phyloP scores from a whole-genome alignment of 2,888 invertebrate genomes.

The Meandrusa payeni region DNA sequence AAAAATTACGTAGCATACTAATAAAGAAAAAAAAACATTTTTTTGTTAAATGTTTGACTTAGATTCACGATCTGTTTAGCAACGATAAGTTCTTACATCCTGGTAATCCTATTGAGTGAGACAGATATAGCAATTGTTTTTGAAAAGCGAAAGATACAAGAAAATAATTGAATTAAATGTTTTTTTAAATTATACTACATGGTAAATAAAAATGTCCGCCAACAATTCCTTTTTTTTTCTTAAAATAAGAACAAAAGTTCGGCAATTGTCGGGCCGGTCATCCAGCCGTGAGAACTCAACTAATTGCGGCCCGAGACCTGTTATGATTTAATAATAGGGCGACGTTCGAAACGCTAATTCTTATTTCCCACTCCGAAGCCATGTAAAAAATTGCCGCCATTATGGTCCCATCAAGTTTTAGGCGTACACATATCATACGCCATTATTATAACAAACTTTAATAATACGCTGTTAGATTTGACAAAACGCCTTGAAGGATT shows the following conservation, averaged over 20 bases:
- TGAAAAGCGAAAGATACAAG: no score
- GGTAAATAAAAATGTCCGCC: no score
- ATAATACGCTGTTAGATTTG: conserved; percentile 50
- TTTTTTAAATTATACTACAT: no score
- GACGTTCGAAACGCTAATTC: conserved; percentile 54
- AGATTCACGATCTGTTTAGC: no score
- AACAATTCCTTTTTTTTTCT: conserved; percentile 24
- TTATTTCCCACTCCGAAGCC: conserved; percentile 38
- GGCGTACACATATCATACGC: conserved; percentile 31
- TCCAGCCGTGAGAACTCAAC: conserved; percentile 45
- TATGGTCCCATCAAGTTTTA: conserved; percentile 50
- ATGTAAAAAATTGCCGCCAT: conserved; percentile 52
- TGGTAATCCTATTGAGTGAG: no score
- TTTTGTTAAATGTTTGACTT: no score
- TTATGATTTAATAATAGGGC: conserved; percentile 68
- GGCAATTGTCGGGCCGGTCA: conserved; percentile 42
- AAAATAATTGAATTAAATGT: no score
- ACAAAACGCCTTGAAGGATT: conserved; percentile 56
- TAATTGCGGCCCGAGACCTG: conserved; percentile 39
- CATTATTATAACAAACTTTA: conserved; percentile 42
- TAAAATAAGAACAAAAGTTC: conserved; percentile 31
- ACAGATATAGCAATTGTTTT: no score
- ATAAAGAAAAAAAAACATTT: no score
- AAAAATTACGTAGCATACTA: no score
- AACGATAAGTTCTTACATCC: no score